Percentiles rank a stretch among this genome's conserved stretches.
Evolutionary conservation across 2,797 vertebrate species (phyloP).

Genomic region (Chaenodraco wilsoni): DNA sequence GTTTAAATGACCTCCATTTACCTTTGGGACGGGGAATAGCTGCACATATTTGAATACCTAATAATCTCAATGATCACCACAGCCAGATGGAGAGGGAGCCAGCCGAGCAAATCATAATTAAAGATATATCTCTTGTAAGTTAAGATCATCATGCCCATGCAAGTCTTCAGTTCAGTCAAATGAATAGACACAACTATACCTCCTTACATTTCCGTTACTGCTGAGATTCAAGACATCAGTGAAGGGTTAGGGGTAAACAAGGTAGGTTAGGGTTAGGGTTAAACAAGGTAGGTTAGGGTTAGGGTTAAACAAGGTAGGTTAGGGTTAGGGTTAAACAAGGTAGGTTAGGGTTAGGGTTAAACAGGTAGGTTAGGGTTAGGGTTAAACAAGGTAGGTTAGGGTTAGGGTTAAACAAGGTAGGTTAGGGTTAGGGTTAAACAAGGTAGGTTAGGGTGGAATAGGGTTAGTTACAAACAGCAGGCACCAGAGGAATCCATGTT

Average conservation of each 20-base stretch:
- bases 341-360: too few relatives aligned
- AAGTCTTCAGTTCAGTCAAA: not conserved
- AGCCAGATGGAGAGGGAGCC: not conserved
- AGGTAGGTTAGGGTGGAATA: not conserved
- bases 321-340: too few relatives aligned
- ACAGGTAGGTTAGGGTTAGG: too few relatives aligned
- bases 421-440: not conserved
- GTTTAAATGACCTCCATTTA: not conserved
- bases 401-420: not conserved
- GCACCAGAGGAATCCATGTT: slow-evolving; percentile 45
- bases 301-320: too few relatives aligned
- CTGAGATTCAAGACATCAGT: not conserved
- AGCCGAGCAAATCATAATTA: not conserved
- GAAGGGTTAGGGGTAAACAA: too few relatives aligned
- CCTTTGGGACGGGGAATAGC: not conserved
- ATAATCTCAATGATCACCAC: not conserved
- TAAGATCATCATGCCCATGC: not conserved
- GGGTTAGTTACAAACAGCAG: slow-evolving; percentile 14
- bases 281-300: not conserved
- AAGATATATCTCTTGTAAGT: not conserved
- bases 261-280: too few relatives aligned
- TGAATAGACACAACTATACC: not conserved
- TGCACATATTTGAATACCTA: not conserved
- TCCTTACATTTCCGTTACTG: not conserved
- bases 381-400: too few relatives aligned